Conservation (phyloP, 2,797 vertebrate genomes). For the Scolopax rusticola region DNA sequence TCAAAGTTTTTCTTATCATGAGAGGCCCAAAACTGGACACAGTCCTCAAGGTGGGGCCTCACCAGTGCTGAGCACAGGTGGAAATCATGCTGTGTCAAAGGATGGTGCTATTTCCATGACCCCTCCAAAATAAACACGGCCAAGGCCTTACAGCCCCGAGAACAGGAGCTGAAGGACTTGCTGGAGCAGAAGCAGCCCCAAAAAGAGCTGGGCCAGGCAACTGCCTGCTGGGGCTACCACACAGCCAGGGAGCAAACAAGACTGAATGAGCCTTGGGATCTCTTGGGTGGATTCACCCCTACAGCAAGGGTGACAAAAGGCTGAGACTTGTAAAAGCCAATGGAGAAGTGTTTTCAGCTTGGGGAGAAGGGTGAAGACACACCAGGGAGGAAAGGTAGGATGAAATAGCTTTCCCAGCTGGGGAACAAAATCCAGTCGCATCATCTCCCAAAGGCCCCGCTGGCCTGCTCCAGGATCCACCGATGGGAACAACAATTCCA, state of each 20-base stretch:
- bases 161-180: fast-evolving
- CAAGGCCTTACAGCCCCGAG: fast-evolving
- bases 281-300: not conserved
- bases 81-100: fast-evolving
- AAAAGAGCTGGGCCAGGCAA: not conserved
- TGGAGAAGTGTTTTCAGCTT: not conserved
- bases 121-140: not conserved
- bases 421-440: not conserved
- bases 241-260: not conserved
- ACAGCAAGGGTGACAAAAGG: not conserved
- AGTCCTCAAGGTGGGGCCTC: not conserved
- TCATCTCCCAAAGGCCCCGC: not conserved
- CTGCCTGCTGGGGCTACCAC: not conserved
- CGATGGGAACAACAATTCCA: not conserved
- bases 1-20: not conserved
- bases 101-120: not conserved
- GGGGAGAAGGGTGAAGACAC: not conserved
- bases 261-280: not conserved
- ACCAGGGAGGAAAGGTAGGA: fast-evolving
- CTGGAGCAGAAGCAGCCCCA: not conserved
- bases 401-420: not conserved
- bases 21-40: not conserved
- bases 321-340: not conserved
- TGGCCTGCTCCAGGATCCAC: not conserved
- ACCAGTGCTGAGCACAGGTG: not conserved